phyloP scores from a whole-genome alignment of 2,113 vertebrate genomes.

The Sebastes schlegelii region DNA sequence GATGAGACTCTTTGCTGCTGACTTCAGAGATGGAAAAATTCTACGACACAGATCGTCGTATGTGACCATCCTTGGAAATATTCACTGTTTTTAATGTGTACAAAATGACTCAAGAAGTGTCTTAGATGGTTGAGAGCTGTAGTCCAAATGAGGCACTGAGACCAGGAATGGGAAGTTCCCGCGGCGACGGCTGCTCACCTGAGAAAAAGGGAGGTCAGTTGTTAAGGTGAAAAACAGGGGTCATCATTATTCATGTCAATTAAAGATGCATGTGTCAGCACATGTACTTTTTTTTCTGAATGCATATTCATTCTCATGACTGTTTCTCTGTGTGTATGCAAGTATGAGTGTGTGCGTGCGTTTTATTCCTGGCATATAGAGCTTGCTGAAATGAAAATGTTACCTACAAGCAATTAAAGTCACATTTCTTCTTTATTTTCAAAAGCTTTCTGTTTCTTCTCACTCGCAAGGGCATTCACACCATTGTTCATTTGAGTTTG shows the following conservation, averaged over 20 bases:
- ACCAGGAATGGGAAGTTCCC: conserved; percentile 50
- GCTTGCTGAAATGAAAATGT: conserved; percentile 65
- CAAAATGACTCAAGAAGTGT: conserved; percentile 56
- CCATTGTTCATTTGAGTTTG: not conserved
- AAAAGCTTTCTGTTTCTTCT: conserved; percentile 43
- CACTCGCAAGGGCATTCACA: not conserved
- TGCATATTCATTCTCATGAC: conserved; percentile 68
- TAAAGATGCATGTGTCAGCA: conserved; percentile 66
- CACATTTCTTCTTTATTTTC: conserved; percentile 65
- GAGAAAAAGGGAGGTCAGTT: conserved; percentile 33
- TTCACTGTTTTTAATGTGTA: conserved; percentile 50
- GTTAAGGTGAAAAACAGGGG: conserved; percentile 18
- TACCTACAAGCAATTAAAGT: conserved; percentile 76
- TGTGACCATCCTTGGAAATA: conserved; percentile 37
- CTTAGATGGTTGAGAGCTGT: conserved; percentile 59
- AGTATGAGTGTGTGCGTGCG: conserved; percentile 14
- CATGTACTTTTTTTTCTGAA: conserved; percentile 55
- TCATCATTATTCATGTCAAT: conserved; percentile 55
- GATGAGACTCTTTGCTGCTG: conserved; percentile 47
- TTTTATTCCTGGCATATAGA: conserved; percentile 49
- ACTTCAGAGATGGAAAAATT: conserved; percentile 39
- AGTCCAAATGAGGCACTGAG: conserved; percentile 60
- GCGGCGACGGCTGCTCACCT: conserved; percentile 40
- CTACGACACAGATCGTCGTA: conserved; percentile 15
- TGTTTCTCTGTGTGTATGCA: conserved; percentile 48